Base-by-base conservation (phyloP, 1,140 invertebrate genomes). In the Bombus confusus region DNA sequence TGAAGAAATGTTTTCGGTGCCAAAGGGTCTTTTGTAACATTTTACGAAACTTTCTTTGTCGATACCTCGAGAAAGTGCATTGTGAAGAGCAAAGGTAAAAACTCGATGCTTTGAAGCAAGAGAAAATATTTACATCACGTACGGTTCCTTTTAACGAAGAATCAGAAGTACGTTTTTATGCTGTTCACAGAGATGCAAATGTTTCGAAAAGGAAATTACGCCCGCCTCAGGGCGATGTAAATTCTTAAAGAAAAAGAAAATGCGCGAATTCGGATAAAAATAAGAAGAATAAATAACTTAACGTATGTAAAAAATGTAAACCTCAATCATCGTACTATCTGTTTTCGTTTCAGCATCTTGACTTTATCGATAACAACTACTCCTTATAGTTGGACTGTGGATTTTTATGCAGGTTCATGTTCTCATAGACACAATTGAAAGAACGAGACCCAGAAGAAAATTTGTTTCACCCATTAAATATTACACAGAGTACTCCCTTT, bases 61-160 rank as follows among this genome's bases (percentile, higher is more conserved):
- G 13, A 9, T 59, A 6, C 34, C 74, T n/a, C 3, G 52, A 37
- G 47, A 75, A 47, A 57, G 74, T 47, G 74, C 74, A 57, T 28
- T 57, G 47, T 34, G 5, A 18, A 39, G 13, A 34, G 34, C 41
- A 18, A 43, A 72, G 41, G 39, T 59, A 59, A n/a, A 76, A 59
- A 31, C 18, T 39, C 34, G 12, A 15, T n/a, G 25, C 52, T 59
- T 59, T 9, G 34, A 76, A 22, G 52, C 18, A n/a, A n/a, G 74
- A 39, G 34, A n/a, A 76, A 76, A 76, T 76, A 76, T 76, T 76
- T 76, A 52, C 59, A 76, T 39, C 74, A 59, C 74, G 74, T 76
- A 76, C 74, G 18, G 74, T 22, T 4, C 15, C 34, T 52, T 76
- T 76, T 59, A 52, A 59, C 25, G 74, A 76, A n/a, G 52, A 37